Base-by-base conservation (phyloP, 2,888 invertebrate genomes). In the Mythimna lalbum region DNA sequence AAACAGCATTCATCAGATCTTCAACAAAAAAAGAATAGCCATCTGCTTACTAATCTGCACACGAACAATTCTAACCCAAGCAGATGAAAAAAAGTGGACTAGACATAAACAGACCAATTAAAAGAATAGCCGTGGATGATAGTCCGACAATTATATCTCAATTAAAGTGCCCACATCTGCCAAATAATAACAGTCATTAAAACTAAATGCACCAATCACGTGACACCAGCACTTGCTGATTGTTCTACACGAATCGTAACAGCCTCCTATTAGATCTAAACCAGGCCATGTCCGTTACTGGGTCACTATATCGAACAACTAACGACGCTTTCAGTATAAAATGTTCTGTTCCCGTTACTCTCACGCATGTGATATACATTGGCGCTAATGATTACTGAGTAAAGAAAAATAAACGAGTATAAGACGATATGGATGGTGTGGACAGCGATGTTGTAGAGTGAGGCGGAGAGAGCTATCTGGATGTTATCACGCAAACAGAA, bases 401-500 rank as follows among this genome's bases (percentile, higher is more conserved):
- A 49, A 31, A 77, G 63, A 80, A 80, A 66, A 80, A 66, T 66
- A 69, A 66, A 76, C 47, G 64, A 65, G 39, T 31, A 56, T 49
- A 70, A 63, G 74, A 69, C 70, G 88, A 66, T 87, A 86, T 91
- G 90, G 79, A 90, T 81, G 63, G 76, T 69, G 78, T 64, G 75
- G 78, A 69, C 67, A 78, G 66, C 71, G 78, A 83, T 84, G 71
- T 76, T 72, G 75, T 78, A 69, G 71, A 82, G 79, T 75, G 80
- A 79, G 78, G 73, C 73, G 84, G 93, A 92, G 93, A 93, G 92
- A 93, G 91, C 88, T 85, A 71, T 76, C 73, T 77, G 67, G 50
- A 80, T 81, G 73, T 69, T 75, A 83, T 86, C 93, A 93, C 93
- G 93, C 94, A 85, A 92, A 83, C 82, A 86, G 90, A 92, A 92